phyloP scores from a whole-genome alignment of 2,113 vertebrate genomes.

The Trichechus manatus region DNA sequence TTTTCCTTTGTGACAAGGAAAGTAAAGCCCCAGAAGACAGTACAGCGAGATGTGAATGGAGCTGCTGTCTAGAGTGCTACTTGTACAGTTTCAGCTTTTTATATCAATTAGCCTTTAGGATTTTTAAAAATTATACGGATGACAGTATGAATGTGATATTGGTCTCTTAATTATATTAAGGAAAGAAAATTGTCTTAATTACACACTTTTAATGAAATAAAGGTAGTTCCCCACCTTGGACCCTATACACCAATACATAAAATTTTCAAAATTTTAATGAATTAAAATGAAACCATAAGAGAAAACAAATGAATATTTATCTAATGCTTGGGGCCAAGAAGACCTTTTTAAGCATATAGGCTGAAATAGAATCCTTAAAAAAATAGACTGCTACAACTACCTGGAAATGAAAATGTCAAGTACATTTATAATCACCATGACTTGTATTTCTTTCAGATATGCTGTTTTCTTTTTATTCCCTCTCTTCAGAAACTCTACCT shows the following conservation, averaged over 20 bases:
- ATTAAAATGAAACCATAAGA: conserved; percentile 46
- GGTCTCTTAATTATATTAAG: neutral
- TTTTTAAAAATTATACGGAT: neutral
- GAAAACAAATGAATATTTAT: neutral
- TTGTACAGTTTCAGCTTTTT: neutral
- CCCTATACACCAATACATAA: neutral
- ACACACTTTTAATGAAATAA: conserved; percentile 15
- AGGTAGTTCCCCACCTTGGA: neutral
- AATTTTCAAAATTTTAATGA: conserved; percentile 50
- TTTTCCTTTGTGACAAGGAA: neutral
- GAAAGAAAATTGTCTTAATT: neutral
- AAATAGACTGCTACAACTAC: neutral
- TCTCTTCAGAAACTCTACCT: conserved; percentile 90
- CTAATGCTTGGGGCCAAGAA: neutral
- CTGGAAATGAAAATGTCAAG: neutral
- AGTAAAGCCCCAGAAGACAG: neutral
- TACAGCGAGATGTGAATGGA: neutral
- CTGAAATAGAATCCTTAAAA: neutral
- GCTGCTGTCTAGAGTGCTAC: neutral
- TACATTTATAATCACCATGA: neutral
- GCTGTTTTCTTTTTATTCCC: neutral
- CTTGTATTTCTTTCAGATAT: neutral
- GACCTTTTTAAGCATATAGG: neutral
- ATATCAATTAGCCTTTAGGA: neutral
- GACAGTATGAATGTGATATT: neutral